These are phyloP conservation scores for Benitochromis conjunctus DNA, from an alignment of 2,113 vertebrate species.

Conservation along the genomic window DNA sequence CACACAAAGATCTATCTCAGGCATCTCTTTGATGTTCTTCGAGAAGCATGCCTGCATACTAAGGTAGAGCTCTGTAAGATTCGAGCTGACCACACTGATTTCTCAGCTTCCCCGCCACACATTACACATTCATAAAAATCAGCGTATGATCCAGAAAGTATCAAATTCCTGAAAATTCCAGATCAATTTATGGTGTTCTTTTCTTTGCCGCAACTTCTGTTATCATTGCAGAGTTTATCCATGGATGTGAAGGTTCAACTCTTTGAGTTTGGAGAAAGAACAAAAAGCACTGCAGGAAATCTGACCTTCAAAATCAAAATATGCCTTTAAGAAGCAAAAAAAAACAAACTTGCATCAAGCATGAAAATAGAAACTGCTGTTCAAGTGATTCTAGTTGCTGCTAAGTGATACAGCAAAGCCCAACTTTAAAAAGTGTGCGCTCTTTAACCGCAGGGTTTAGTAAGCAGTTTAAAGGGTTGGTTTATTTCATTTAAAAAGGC, in stretches of 20 bases:
- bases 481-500: neutral
- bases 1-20: conserved; percentile 38
- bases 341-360: neutral
- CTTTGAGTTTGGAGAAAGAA: conserved; percentile 28
- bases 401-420: neutral
- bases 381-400: neutral
- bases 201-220: conserved; percentile 5
- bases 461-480: neutral
- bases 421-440: neutral
- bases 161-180: conserved; percentile 33
- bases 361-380: conserved; percentile 14
- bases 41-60: conserved; percentile 50
- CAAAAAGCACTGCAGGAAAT: conserved; percentile 26
- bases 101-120: neutral
- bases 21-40: conserved; percentile 61
- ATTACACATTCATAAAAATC: conserved; percentile 33
- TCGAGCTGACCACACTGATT: conserved; percentile 35
- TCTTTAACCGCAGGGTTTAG: neutral
- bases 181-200: conserved; percentile 20
- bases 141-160: neutral
- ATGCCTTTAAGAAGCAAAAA: neutral
- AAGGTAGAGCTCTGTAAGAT: conserved; percentile 33
- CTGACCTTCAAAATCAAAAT: conserved; percentile 43
- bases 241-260: conserved; percentile 15
- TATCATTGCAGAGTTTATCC: conserved; percentile 12